Base-by-base conservation (phyloP, 2,797 vertebrate species). In the Melanotaenia maccullochi region DNA sequence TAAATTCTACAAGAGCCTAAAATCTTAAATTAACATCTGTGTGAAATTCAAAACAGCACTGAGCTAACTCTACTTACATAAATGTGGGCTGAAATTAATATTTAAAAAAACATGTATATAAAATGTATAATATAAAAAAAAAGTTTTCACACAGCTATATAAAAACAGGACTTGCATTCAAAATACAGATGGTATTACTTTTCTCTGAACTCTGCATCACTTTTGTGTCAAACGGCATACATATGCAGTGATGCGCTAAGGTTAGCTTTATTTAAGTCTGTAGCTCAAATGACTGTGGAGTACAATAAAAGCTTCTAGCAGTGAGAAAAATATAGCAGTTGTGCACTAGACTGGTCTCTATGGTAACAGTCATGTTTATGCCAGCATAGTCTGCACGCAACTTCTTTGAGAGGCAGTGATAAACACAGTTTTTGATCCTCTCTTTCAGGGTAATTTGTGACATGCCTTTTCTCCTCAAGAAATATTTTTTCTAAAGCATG, bases 301-400 rank as follows among this genome's bases (percentile, higher is more conserved):
- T 55, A 42, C 22, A 51, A 64, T 60, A 35, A 6, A 22, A 35
- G 54, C 12, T 4, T 32, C 65, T 49, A 11, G n/a, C 5, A 11
- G 11, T 32, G 35, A 62, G 30, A 35, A 12, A 3, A 36, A 63
- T 59, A 58, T 69, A 33, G 69, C 36, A 52, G 36, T 44, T 58
- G 20, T 64, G 47, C 25, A 57, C 30, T 40, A 60, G 40, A 33
- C 5, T 20, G 8, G 60, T 65, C 18, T 33, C 64, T 24, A 40
- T 68, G 67, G 64, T 52, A 52, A 60, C 61, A 6, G 52, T 9
- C 33, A 38, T 77, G 35, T 20, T 67, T 25, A 8, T 35, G 13
- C 16, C 58, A 28, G 55, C 30, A 16, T 38, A 33, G 30, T 61
- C 60, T 64, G 32, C 35, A 60, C n/a, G 30, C 22, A 66, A 9